Conservation (phyloP, 2,113 vertebrate species). For the Ictalurus furcatus region DNA sequence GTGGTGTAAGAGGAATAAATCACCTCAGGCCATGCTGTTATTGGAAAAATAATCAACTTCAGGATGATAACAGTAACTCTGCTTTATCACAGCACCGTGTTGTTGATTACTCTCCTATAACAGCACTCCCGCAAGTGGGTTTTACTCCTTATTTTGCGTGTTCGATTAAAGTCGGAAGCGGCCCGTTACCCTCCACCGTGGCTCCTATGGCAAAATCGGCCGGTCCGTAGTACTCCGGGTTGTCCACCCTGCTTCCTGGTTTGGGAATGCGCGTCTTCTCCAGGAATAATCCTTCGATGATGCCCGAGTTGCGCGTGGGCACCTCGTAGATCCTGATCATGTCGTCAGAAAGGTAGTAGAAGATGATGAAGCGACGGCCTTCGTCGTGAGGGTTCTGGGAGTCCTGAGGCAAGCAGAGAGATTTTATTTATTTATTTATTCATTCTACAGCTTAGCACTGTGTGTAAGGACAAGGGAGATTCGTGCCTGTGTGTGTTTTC, state of each 20-base stretch:
- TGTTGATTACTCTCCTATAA: background rate
- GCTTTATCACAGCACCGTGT: background rate
- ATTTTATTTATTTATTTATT: too few relatives aligned
- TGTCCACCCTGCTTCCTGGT: constrained; percentile 74
- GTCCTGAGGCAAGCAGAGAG: constrained; percentile 71
- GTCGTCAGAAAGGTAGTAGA: constrained; percentile 83
- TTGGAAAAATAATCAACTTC: background rate
- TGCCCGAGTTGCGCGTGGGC: constrained; percentile 81
- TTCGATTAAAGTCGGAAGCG: background rate
- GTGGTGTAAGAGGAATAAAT: background rate
- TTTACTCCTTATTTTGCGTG: background rate
- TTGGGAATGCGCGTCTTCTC: constrained; percentile 79
- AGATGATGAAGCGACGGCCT: constrained; percentile 81
- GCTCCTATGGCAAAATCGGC: constrained; percentile 85
- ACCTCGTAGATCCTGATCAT: constrained; percentile 89
- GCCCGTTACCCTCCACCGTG: constrained; percentile 80
- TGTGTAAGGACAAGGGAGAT: background rate
- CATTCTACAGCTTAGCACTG: background rate
- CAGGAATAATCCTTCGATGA: constrained; percentile 84
- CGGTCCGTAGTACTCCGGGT: constrained; percentile 81
- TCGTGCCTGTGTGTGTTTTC: background rate
- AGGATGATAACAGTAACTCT: background rate
- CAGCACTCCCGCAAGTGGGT: background rate
- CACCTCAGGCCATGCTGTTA: background rate
- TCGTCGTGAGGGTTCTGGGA: constrained; percentile 79